phyloP scores from a whole-genome alignment of 2,888 invertebrate species.

The Petrolisthes manimaculis region DNA sequence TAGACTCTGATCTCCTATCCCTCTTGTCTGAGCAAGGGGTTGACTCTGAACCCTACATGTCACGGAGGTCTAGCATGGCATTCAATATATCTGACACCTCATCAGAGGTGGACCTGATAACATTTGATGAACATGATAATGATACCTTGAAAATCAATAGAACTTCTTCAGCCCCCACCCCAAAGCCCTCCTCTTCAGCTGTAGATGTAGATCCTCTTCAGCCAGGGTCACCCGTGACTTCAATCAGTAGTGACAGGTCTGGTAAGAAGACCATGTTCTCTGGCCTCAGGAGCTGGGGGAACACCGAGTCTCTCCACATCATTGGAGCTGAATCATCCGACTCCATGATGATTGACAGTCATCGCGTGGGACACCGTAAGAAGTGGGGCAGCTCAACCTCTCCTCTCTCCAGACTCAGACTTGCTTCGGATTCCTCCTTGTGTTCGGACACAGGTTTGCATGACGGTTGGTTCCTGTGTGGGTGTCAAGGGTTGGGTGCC shows the following conservation, averaged over 20 bases:
- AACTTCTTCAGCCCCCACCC: not conserved
- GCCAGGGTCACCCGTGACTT: not conserved
- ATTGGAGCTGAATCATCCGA: constrained; percentile 13
- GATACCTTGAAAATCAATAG: not conserved
- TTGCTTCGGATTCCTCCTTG: constrained; percentile 40
- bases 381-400: not conserved
- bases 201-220: too few species aligned
- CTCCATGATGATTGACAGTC: not conserved
- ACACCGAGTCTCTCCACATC: constrained; percentile 12
- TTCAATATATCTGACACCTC: constrained; percentile 11
- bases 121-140: not conserved
- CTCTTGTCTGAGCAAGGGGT: constrained; percentile 39
- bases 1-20: constrained; percentile 35
- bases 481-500: not conserved
- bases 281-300: constrained; percentile 23
- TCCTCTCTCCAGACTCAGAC: constrained; percentile 10
- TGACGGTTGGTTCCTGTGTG: constrained; percentile 26
- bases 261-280: constrained; percentile 39
- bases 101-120: not conserved
- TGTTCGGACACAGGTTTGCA: constrained; percentile 64
- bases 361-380: not conserved
- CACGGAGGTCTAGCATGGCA: constrained; percentile 10
- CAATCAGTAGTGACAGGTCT: constrained; percentile 36
- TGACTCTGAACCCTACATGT: not conserved
- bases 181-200: not conserved